These are phyloP conservation scores for Brachionus asplanchnoidis DNA, from an alignment of 1,140 invertebrate species.

Conservation along the genomic window DNA sequence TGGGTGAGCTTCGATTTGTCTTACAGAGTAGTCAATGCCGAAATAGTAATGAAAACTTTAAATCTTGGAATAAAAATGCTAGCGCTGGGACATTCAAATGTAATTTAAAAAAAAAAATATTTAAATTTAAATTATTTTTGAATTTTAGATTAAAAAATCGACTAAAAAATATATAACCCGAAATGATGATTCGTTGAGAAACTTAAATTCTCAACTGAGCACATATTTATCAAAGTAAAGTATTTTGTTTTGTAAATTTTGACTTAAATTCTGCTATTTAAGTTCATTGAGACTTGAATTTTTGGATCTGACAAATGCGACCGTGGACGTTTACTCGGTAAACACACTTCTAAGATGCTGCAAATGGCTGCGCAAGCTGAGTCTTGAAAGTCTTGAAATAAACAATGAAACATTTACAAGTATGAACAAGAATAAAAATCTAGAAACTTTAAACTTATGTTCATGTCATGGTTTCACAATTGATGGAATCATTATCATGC, in stretches of 20 bases:
- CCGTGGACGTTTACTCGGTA: constrained; percentile 62
- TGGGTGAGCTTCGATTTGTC: constrained; percentile 77
- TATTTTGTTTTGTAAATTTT: neutral
- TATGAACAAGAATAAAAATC: constrained; percentile 64
- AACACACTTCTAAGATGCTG: constrained; percentile 65
- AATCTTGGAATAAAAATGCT: constrained; percentile 69
- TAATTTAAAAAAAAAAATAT: constrained; percentile 49
- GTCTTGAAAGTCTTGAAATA: constrained; percentile 70
- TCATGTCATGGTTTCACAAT: constrained; percentile 66
- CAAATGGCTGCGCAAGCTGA: constrained; percentile 70
- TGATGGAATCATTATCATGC: constrained; percentile 60
- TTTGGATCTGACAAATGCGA: constrained; percentile 75
- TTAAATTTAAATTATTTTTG: neutral
- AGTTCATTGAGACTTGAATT: constrained; percentile 65
- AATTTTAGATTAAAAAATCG: constrained; percentile 5
- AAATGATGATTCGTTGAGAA: neutral
- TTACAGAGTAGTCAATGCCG: constrained; percentile 64
- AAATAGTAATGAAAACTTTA: constrained; percentile 67
- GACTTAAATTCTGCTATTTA: neutral
- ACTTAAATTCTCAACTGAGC: constrained; percentile 46
- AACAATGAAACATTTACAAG: constrained; percentile 62
- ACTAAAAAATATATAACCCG: constrained; percentile 21
- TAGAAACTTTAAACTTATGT: constrained; percentile 70
- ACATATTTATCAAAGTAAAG: neutral
- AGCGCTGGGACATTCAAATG: constrained; percentile 70